Evolutionary conservation across 2,888 invertebrate species (phyloP).

Genomic region (Drosophila barbarae): DNA sequence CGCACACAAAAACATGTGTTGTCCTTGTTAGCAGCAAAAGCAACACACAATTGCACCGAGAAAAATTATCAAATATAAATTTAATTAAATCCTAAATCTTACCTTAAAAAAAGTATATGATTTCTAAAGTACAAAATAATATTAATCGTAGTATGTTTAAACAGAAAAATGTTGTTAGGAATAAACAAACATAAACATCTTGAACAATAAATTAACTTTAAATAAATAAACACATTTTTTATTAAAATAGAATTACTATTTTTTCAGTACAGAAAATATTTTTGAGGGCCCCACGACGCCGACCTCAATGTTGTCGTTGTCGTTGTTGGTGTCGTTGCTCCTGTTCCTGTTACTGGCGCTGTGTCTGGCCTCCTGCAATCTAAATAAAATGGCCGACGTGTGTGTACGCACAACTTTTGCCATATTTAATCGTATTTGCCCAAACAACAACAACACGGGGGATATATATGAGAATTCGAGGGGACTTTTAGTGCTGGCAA

Average conservation of each 20-base stretch:
- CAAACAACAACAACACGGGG: constrained; percentile 54
- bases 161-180: neutral
- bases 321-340: constrained; percentile 39
- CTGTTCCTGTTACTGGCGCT: constrained; percentile 40
- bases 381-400: constrained; percentile 74
- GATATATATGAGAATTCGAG: constrained; percentile 25
- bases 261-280: constrained; percentile 42
- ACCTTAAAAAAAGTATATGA: too few relatives aligned
- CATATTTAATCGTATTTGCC: constrained; percentile 74
- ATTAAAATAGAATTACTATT: neutral
- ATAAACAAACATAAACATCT: neutral
- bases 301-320: constrained; percentile 49
- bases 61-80: neutral
- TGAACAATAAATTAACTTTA: neutral
- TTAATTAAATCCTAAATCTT: neutral
- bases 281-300: constrained; percentile 47
- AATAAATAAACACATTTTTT: too few relatives aligned
- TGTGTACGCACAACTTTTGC: constrained; percentile 74
- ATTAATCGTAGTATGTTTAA: neutral
- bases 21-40: constrained; percentile 59
- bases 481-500: constrained; percentile 41
- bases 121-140: neutral
- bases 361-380: constrained; percentile 62
- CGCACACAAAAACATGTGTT: constrained; percentile 70
- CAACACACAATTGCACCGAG: constrained; percentile 18